A percentile compares a stretch with the other conserved stretches of the same genome.
These are phyloP conservation scores for Denticeps clupeoides DNA, from an alignment of 2,797 vertebrate genomes.

Conservation along the genomic window DNA sequence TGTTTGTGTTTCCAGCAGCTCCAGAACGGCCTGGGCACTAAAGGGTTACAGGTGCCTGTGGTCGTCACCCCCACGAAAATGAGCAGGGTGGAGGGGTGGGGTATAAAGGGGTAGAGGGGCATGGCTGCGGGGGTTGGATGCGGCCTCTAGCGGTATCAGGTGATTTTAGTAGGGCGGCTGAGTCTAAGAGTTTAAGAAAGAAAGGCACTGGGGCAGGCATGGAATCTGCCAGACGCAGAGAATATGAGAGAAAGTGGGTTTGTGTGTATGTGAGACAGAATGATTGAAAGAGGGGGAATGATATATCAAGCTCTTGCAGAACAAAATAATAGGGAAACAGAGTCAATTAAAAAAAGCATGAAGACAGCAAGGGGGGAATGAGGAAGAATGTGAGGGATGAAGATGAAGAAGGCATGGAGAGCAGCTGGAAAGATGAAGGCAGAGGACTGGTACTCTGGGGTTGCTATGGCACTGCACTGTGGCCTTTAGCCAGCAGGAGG, in stretches of 20 bases:
- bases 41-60: conserved; percentile 65
- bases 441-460: conserved; percentile 23
- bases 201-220: too few species aligned
- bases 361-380: neutral
- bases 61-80: conserved; percentile 53
- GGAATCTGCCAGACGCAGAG: too few species aligned
- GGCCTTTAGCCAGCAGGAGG: conserved; percentile 17
- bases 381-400: neutral
- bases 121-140: neutral
- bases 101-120: conserved; percentile 5
- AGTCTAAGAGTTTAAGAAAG: too few species aligned
- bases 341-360: neutral
- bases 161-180: neutral
- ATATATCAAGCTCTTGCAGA: neutral
- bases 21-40: conserved; percentile 60
- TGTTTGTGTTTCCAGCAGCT: conserved; percentile 27
- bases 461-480: conserved; percentile 21
- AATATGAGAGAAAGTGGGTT: conserved; percentile 4
- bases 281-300: neutral
- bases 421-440: too few species aligned
- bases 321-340: neutral
- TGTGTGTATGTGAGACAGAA: neutral
- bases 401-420: conserved; percentile 1
- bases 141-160: neutral
- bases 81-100: conserved; percentile 13